These are phyloP conservation scores for Trinectes maculatus DNA, from an alignment of 2,113 vertebrate species.

Conservation along the genomic window DNA sequence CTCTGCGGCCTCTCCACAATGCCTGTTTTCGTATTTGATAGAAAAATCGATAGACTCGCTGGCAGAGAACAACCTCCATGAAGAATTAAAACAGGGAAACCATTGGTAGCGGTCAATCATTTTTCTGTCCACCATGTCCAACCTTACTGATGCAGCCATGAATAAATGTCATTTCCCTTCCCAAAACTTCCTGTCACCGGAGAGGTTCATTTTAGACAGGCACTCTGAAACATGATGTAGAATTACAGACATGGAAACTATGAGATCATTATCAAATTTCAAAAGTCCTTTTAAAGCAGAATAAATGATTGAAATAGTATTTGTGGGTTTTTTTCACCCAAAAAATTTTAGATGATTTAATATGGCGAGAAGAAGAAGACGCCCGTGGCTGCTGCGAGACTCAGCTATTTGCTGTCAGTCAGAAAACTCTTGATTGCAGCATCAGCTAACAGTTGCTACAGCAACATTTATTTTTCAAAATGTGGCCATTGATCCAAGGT, in stretches of 20 bases:
- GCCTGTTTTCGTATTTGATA: constrained; percentile 79
- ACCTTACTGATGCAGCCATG: constrained; percentile 7
- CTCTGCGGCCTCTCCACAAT: constrained; percentile 72
- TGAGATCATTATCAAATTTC: too few species aligned
- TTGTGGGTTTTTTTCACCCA: background rate
- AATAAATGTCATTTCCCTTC: constrained; percentile 7
- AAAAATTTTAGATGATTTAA: background rate
- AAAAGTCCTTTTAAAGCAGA: background rate
- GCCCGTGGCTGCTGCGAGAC: too few species aligned
- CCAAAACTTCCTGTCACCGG: background rate
- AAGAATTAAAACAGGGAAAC: constrained; percentile 76
- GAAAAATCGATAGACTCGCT: constrained; percentile 75
- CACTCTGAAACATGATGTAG: background rate
- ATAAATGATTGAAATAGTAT: background rate
- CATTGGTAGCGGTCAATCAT: constrained; percentile 67
- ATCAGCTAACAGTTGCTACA: background rate
- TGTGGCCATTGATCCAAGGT: constrained; percentile 65
- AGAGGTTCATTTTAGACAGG: background rate
- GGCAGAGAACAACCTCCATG: constrained; percentile 72
- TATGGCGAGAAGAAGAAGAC: too few species aligned
- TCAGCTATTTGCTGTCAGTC: background rate
- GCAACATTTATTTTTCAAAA: constrained; percentile 27
- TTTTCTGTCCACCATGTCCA: constrained; percentile 49
- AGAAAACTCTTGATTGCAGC: background rate
- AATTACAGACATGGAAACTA: background rate